Conservation (phyloP, 2,113 vertebrate genomes). For the Brienomyrus brachyistius region DNA sequence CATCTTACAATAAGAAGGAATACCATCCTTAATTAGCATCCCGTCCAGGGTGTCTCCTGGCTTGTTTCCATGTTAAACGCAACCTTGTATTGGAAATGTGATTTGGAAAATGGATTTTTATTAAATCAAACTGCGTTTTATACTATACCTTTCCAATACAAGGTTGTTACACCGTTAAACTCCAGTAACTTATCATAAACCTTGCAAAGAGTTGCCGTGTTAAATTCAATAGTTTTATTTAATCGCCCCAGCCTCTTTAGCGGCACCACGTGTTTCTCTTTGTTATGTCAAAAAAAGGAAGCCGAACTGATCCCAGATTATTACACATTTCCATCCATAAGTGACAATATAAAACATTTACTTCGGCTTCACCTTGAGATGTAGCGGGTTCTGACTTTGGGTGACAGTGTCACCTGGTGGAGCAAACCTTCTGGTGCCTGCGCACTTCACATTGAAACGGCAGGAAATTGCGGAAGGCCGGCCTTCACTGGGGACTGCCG, state of each 20-base stretch:
- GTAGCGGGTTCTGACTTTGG: not conserved
- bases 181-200: too few species aligned
- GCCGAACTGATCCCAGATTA: not conserved
- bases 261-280: not conserved
- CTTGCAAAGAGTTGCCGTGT: too few species aligned
- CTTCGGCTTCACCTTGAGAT: not conserved
- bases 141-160: too few species aligned
- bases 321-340: not conserved
- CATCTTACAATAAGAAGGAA: too few species aligned
- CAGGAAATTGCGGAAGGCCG: not conserved
- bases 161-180: too few species aligned
- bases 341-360: not conserved
- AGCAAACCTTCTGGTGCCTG: not conserved
- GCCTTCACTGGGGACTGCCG: not conserved
- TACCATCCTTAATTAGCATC: too few species aligned
- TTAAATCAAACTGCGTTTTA: too few species aligned
- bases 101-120: too few species aligned
- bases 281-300: not conserved
- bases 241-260: not conserved
- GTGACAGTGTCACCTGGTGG: not conserved
- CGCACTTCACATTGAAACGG: not conserved
- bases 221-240: not conserved
- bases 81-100: too few species aligned
- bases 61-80: too few species aligned
- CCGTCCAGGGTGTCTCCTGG: too few species aligned